Percentiles rank a stretch among this genome's conserved stretches.
These are phyloP conservation scores for Calliopsis andreniformis DNA, from an alignment of 1,140 invertebrate species.

Conservation along the genomic window DNA sequence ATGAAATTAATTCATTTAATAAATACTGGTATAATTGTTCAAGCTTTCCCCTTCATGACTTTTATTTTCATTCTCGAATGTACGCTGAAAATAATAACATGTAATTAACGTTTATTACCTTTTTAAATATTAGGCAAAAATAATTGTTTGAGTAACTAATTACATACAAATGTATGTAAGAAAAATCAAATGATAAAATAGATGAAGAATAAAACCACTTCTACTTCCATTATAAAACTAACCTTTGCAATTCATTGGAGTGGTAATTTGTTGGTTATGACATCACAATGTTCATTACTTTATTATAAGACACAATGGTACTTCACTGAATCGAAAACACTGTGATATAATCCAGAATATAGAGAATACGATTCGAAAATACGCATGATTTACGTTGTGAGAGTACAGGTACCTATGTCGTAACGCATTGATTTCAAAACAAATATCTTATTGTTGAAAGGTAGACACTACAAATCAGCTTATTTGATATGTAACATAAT, in stretches of 20 bases:
- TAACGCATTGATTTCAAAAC: neutral
- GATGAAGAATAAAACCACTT: neutral
- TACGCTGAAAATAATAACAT: conserved; percentile 11
- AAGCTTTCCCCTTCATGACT: neutral
- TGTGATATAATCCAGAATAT: neutral
- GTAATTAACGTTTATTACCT: neutral
- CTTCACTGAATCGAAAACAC: neutral
- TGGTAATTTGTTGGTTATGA: neutral
- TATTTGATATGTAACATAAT: neutral
- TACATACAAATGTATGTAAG: neutral
- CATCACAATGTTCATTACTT: conserved; percentile 1
- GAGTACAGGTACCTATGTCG: neutral
- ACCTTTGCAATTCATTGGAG: neutral
- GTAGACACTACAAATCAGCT: neutral
- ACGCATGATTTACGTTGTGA: neutral
- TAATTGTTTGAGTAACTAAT: neutral
- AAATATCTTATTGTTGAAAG: neutral
- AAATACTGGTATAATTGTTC: neutral
- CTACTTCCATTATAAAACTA: conserved; percentile 6
- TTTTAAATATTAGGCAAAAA: neutral
- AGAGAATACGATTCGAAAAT: neutral
- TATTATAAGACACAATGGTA: neutral
- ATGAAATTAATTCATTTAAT: neutral
- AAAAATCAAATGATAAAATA: neutral
- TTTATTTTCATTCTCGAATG: neutral